A percentile compares a stretch with the other conserved stretches of the same genome.
Evolutionary conservation across 2,888 invertebrate species (phyloP).

Genomic region (Cynaeus angustus): DNA sequence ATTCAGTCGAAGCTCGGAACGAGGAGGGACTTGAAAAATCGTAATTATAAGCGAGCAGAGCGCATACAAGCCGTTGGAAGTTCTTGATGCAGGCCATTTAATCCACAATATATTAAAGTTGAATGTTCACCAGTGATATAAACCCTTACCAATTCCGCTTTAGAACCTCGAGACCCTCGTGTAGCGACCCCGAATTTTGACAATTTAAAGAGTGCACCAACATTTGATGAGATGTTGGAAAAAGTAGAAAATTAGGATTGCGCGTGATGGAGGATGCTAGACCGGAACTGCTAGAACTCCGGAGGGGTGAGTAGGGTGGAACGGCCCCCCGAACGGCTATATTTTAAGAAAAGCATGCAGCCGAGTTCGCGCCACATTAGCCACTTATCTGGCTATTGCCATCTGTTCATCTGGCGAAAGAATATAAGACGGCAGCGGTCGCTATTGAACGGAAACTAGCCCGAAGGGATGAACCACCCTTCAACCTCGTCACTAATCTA

Average conservation of each 20-base stretch:
- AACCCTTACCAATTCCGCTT: constrained; percentile 39
- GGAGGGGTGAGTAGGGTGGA: constrained; percentile 36
- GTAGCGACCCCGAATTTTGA: constrained; percentile 28
- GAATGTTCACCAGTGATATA: constrained; percentile 46
- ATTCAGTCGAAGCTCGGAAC: constrained; percentile 34
- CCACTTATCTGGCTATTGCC: constrained; percentile 56
- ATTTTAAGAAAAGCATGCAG: constrained; percentile 53
- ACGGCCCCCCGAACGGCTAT: constrained; percentile 47
- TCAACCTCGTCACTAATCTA: constrained; percentile 50
- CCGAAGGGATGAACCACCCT: constrained; percentile 36
- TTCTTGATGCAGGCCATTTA: constrained; percentile 51
- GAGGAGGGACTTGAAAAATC: constrained; percentile 44
- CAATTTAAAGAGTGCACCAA: constrained; percentile 28
- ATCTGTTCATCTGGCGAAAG: constrained; percentile 56
- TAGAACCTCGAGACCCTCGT: constrained; percentile 10
- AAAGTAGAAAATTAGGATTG: constrained; percentile 42
- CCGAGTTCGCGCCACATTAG: constrained; percentile 55
- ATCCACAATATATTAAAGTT: constrained; percentile 52
- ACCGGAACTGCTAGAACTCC: constrained; percentile 44
- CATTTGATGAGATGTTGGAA: constrained; percentile 43
- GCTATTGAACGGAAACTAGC: constrained; percentile 42
- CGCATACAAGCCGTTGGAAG: constrained; percentile 44
- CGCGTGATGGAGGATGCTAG: constrained; percentile 10
- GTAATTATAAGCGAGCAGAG: constrained; percentile 49
- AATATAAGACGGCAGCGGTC: constrained; percentile 49